These are phyloP conservation scores for Dryas iulia DNA, from an alignment of 1,140 invertebrate genomes.

Conservation along the genomic window DNA sequence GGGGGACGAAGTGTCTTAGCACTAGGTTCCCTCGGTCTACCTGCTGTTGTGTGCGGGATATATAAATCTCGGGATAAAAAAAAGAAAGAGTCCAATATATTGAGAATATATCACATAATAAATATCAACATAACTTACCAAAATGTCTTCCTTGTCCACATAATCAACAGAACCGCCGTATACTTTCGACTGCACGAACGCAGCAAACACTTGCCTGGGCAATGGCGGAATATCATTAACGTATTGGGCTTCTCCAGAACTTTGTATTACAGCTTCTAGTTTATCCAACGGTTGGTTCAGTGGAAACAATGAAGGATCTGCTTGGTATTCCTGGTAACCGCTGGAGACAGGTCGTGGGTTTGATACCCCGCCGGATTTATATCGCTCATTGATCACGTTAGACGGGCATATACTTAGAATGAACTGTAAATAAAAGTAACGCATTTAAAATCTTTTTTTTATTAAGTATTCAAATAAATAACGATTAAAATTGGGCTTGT, in stretches of 20 bases:
- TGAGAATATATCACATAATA: too few relatives aligned
- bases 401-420: neutral
- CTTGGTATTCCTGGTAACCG: constrained; percentile 85
- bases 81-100: too few relatives aligned
- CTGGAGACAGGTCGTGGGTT: constrained; percentile 82
- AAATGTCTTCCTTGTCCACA: constrained; percentile 81
- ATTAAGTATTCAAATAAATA: too few relatives aligned
- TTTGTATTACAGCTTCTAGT: constrained; percentile 85
- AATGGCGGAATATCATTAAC: constrained; percentile 83
- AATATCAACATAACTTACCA: constrained; percentile 78
- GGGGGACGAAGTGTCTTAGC: too few relatives aligned
- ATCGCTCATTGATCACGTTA: neutral
- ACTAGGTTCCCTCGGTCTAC: too few relatives aligned
- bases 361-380: neutral
- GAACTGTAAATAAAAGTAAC: neutral
- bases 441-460: too few relatives aligned
- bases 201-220: constrained; percentile 83
- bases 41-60: too few relatives aligned
- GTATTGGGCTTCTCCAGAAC: constrained; percentile 85
- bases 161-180: constrained; percentile 78
- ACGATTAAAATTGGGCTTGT: too few relatives aligned
- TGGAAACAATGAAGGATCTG: constrained; percentile 84
- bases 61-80: too few relatives aligned
- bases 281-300: constrained; percentile 87
- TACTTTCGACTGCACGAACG: constrained; percentile 82